Evolutionary conservation across 2,888 invertebrate genomes (phyloP), one percentile per base, ranked within the genome.

Genomic region (Hylaea fasciaria): DNA sequence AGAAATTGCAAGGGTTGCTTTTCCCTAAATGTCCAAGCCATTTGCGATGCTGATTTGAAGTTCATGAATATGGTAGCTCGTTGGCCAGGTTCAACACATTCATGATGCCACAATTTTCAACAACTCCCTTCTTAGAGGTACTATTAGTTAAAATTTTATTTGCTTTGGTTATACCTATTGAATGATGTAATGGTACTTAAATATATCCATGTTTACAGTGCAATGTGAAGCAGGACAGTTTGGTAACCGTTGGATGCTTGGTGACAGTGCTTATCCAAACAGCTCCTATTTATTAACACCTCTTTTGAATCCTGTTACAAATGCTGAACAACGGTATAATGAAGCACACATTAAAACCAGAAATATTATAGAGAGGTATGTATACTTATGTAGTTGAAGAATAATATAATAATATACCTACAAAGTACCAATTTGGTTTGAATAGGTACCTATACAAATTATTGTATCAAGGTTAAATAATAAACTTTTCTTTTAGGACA

Each of bases 31-130:
- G 65, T 66, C 4, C 69, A 70, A 65, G 66, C 44, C 0, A 57
- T 66, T 0, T 67, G 67, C 37, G 52, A 66, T 60, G 60, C 65
- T 9, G 13, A 63, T 17, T 45, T 69, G 39, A 49, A 32, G 29
- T 39, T 69, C 8, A 46, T 57, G 44, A 55, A 64, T 53, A 41
- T 69, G 2, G 56, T 63, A 9, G 58, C 65, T 52, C 61, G 57
- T 0, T 66, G 65, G 69, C 65, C 66, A 14, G 63, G 64, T 11
- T 63, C n/a, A n/a, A n/a, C n/a, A 64, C 9, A 35, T 46, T 10
- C 62, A 69, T 57, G 64, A 66, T 55, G 60, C 62, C 28, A 67
- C 64, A 32, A 66, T 66, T 13, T 70, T 70, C n/a, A 66, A 70
- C 13, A 57, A 56, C 41, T 68, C 67, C 12, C 32, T 16, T 22